Percentiles rank a stretch among this genome's conserved stretches.
phyloP scores from a whole-genome alignment of 2,888 invertebrate species.

The Hylaea fasciaria region DNA sequence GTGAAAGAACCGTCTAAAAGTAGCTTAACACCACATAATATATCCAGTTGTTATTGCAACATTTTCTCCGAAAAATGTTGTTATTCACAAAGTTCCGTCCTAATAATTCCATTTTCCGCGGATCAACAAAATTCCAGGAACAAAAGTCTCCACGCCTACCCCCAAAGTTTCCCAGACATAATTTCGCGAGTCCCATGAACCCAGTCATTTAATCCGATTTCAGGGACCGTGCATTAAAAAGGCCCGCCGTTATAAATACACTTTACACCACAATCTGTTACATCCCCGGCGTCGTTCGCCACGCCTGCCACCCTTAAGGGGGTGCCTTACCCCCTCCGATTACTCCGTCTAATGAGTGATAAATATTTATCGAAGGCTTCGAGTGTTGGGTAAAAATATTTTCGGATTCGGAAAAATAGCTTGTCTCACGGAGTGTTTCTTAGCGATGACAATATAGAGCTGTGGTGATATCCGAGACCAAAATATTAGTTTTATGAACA shows the following conservation, averaged over 20 bases:
- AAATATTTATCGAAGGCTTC: slow-evolving; percentile 54
- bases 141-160: slow-evolving; percentile 16
- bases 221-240: slow-evolving; percentile 43
- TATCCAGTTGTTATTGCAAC: too few species aligned
- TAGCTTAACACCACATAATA: too few species aligned
- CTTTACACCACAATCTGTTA: slow-evolving; percentile 49
- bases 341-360: slow-evolving; percentile 52
- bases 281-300: slow-evolving; percentile 31
- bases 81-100: background rate
- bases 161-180: slow-evolving; percentile 18
- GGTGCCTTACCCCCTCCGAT: slow-evolving; percentile 32
- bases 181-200: slow-evolving; percentile 24
- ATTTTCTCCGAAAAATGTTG: background rate
- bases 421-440: background rate
- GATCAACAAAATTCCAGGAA: slow-evolving; percentile 19
- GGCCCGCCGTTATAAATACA: slow-evolving; percentile 48
- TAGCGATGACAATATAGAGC: background rate
- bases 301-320: slow-evolving; percentile 18
- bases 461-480: too few species aligned
- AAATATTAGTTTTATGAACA: too few species aligned
- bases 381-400: slow-evolving; percentile 35
- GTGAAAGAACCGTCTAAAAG: too few species aligned
- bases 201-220: slow-evolving; percentile 49
- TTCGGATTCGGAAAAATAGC: slow-evolving; percentile 4
- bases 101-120: slow-evolving; percentile 22